Percentiles rank a stretch among this genome's conserved stretches.
phyloP scores from a whole-genome alignment of 1,140 invertebrate species.

The Copidosoma floridanum region DNA sequence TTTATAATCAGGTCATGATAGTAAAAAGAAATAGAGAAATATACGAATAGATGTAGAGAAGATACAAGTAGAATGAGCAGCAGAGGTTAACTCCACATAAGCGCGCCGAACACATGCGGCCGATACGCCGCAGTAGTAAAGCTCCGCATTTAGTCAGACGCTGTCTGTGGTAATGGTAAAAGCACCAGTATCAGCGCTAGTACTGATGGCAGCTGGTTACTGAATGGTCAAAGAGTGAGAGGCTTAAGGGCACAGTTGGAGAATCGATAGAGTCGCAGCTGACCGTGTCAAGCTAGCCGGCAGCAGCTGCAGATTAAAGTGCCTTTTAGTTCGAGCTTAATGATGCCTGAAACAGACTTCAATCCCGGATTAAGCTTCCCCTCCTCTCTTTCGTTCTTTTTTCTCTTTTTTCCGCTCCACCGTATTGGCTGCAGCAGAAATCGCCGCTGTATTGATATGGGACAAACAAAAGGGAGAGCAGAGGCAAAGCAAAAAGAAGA shows the following conservation, averaged over 20 bases:
- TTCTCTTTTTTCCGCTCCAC: background rate
- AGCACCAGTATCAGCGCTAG: no score
- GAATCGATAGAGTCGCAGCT: constrained; percentile 50
- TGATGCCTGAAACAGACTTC: constrained; percentile 49
- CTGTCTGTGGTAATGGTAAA: background rate
- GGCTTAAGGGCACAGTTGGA: constrained; percentile 21
- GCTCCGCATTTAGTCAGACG: constrained; percentile 32
- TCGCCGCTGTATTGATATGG: no score
- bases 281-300: constrained; percentile 40
- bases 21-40: no score
- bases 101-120: constrained; percentile 25
- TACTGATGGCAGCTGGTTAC: constrained; percentile 31
- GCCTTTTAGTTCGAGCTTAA: constrained; percentile 51
- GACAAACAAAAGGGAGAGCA: no score
- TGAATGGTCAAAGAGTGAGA: constrained; percentile 43
- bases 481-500: no score
- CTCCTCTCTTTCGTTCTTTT: background rate
- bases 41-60: no score
- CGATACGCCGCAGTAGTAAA: constrained; percentile 29
- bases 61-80: no score
- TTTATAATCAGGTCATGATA: no score
- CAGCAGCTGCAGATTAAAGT: constrained; percentile 43
- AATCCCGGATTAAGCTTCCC: constrained; percentile 48
- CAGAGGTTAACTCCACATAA: no score
- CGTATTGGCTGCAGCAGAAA: no score